A percentile compares a stretch with the other conserved stretches of the same genome.
Evolutionary conservation across 2,797 vertebrate genomes (phyloP).

Genomic region (Syndactyla subalaris): DNA sequence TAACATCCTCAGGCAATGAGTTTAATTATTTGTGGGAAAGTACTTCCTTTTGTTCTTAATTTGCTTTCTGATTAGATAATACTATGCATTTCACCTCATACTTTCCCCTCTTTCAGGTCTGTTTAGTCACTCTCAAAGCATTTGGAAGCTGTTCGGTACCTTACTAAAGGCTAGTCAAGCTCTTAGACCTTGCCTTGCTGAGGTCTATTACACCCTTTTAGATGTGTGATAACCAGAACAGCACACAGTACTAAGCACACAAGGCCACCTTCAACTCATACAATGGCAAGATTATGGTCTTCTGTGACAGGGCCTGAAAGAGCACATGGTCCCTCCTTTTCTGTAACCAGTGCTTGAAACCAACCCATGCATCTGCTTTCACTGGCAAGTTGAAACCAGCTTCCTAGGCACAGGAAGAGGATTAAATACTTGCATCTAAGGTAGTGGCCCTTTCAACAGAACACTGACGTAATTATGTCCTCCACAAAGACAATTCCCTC

Average conservation of each 20-base stretch:
- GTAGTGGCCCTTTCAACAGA: not conserved
- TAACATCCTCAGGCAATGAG: not conserved
- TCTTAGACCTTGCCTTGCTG: not conserved
- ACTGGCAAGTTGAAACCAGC: not conserved
- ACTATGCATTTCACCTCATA: not conserved
- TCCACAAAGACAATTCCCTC: not conserved
- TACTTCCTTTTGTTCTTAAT: constrained; percentile 6
- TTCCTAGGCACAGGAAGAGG: not conserved
- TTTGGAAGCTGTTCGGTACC: not conserved
- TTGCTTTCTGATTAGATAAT: constrained; percentile 8
- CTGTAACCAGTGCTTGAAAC: not conserved
- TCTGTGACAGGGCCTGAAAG: not conserved
- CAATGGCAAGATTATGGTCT: not conserved
- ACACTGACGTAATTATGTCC: accelerated
- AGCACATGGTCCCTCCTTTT: not conserved
- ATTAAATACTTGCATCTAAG: not conserved
- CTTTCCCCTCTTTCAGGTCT: not conserved
- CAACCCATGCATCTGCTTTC: not conserved
- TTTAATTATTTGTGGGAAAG: constrained; percentile 1
- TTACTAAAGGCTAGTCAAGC: not conserved
- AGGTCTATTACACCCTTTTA: not conserved
- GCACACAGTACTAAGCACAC: too few relatives aligned
- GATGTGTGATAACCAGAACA: not conserved
- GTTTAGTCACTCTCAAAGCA: not conserved
- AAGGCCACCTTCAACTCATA: not conserved